Evolutionary conservation across 1,140 invertebrate species (phyloP).

Genomic region (Drosophila biarmipes): DNA sequence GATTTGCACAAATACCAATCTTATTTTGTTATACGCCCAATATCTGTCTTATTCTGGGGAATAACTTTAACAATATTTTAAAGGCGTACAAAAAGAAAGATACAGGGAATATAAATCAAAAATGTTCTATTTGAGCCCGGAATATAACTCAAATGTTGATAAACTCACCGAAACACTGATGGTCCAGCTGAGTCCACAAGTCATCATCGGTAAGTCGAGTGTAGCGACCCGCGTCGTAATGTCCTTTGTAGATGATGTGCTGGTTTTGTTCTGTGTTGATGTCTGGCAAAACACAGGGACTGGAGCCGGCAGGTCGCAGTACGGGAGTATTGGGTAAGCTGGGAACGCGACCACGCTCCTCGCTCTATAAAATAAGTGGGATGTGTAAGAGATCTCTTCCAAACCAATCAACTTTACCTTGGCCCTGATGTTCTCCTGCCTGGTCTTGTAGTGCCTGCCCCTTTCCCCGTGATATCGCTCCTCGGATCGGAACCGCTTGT

Average conservation of each 20-base stretch:
- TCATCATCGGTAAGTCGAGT: constrained; percentile 91
- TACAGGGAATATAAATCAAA: too few relatives aligned
- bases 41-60: too few relatives aligned
- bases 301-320: constrained; percentile 88
- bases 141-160: too few relatives aligned
- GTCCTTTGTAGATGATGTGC: constrained; percentile 89
- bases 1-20: too few relatives aligned
- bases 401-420: too few relatives aligned
- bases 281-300: constrained; percentile 88
- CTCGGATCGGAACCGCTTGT: constrained; percentile 93
- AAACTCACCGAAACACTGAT: constrained; percentile 71
- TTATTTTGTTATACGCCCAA: too few relatives aligned
- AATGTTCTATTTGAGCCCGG: too few relatives aligned
- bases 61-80: too few relatives aligned
- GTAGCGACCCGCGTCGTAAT: constrained; percentile 90
- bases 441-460: constrained; percentile 88
- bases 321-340: constrained; percentile 88
- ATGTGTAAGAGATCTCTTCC: background rate
- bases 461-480: constrained; percentile 88
- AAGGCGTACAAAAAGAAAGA: too few relatives aligned
- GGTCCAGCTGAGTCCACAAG: constrained; percentile 88
- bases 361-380: constrained; percentile 86
- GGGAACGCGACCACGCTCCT: constrained; percentile 90
- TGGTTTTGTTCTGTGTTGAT: constrained; percentile 88
- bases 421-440: constrained; percentile 89